Conservation (phyloP, 2,797 vertebrate species). For the Myotis vivesi region DNA sequence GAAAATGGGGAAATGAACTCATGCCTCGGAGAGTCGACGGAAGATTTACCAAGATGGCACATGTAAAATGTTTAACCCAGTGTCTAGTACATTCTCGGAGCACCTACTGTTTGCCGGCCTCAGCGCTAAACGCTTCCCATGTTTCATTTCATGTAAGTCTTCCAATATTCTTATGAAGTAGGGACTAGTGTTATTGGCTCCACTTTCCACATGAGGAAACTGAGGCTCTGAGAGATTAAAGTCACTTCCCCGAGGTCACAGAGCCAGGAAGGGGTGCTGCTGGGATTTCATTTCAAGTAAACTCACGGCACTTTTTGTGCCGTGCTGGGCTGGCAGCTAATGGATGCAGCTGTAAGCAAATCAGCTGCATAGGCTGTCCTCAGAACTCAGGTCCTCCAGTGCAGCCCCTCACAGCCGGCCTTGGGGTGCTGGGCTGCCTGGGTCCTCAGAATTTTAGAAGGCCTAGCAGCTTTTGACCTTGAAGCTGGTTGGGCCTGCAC, state of each 20-base stretch:
- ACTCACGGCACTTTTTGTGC: background rate
- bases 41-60: background rate
- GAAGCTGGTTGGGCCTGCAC: background rate
- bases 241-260: background rate
- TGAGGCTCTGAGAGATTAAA: background rate
- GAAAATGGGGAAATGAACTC: background rate
- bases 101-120: background rate
- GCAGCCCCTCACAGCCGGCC: background rate
- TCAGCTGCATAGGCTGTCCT: background rate
- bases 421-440: background rate
- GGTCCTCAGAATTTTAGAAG: background rate
- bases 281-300: background rate
- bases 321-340: background rate
- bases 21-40: background rate
- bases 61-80: background rate
- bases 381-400: background rate
- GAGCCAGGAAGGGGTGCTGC: background rate
- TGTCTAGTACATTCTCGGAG: background rate
- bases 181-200: background rate
- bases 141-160: background rate
- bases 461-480: constrained; percentile 57
- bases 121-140: accelerated
- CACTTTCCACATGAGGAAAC: constrained; percentile 8
- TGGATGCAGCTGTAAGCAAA: background rate
- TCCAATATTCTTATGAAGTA: background rate